These are phyloP conservation scores for Allacma fusca DNA, from an alignment of 2,888 invertebrate species.

Conservation along the genomic window DNA sequence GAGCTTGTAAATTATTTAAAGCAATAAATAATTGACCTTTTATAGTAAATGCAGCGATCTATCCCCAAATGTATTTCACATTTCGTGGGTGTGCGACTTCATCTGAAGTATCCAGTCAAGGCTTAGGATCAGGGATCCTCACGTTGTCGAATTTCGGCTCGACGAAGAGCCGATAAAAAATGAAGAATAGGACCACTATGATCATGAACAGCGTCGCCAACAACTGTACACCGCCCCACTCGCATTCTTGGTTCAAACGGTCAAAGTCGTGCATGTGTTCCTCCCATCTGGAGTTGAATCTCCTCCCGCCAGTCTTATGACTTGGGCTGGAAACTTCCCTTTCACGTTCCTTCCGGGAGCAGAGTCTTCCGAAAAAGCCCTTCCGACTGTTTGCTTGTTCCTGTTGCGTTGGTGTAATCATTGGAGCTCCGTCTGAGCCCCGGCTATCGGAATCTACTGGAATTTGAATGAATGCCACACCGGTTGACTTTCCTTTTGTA, in stretches of 20 bases:
- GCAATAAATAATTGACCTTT: too few species aligned
- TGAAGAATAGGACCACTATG: not conserved
- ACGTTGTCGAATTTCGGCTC: slow-evolving; percentile 1
- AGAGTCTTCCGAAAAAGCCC: not conserved
- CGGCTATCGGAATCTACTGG: not conserved
- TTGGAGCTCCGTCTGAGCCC: not conserved
- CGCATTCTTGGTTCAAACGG: not conserved
- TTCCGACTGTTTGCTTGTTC: not conserved
- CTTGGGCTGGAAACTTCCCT: not conserved
- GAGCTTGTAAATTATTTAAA: too few species aligned
- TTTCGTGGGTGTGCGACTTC: not conserved
- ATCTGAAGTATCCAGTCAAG: not conserved
- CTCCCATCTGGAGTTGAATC: slow-evolving; percentile 12
- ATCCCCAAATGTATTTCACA: not conserved
- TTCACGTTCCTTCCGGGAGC: not conserved
- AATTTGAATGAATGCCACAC: not conserved
- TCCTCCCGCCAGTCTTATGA: not conserved
- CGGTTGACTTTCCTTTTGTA: not conserved
- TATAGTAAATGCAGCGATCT: not conserved
- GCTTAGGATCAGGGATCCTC: not conserved
- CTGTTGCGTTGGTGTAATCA: not conserved
- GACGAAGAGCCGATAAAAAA: slow-evolving; percentile 2
- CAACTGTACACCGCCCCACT: not conserved
- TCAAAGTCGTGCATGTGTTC: slow-evolving; percentile 9
- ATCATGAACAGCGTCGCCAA: not conserved